A percentile compares a stretch with the other conserved stretches of the same genome.
Conservation (phyloP, 2,888 invertebrate genomes). For the Campoplex capitator region DNA sequence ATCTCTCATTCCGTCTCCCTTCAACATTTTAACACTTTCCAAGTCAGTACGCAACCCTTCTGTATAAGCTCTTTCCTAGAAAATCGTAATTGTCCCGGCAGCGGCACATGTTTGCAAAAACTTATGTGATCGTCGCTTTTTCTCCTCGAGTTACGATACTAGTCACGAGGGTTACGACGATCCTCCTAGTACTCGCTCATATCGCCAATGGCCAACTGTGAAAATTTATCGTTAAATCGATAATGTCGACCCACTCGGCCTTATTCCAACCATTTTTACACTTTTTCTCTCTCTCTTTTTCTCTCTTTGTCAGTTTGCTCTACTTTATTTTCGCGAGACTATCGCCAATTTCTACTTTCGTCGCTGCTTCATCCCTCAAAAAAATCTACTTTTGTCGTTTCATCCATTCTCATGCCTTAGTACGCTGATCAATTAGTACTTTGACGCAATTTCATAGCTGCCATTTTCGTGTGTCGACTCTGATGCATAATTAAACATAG, state of each 20-base stretch:
- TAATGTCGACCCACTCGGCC: constrained; percentile 43
- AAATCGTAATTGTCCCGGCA: constrained; percentile 64
- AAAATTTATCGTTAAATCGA: constrained; percentile 66
- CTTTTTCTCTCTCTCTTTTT: no score
- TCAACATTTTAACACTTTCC: constrained; percentile 1
- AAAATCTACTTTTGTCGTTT: neutral
- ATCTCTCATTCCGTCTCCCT: constrained; percentile 5
- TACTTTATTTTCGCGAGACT: constrained; percentile 12
- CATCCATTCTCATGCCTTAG: neutral
- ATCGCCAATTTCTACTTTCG: neutral
- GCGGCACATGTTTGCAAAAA: constrained; percentile 41
- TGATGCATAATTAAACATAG: neutral
- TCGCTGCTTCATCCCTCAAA: neutral
- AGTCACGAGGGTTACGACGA: constrained; percentile 36
- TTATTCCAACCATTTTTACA: constrained; percentile 27
- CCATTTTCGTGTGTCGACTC: neutral
- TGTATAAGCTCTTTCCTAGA: constrained; percentile 60
- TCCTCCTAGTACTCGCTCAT: constrained; percentile 41
- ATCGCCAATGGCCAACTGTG: constrained; percentile 19
- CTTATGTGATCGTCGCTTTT: constrained; percentile 34
- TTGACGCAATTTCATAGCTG: neutral
- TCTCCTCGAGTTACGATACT: constrained; percentile 34
- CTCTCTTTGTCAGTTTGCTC: neutral
- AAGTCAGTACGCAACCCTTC: constrained; percentile 20
- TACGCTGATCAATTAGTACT: neutral